Percentiles rank a stretch among this genome's conserved stretches.
Conservation (phyloP, 2,888 invertebrate genomes). For the Lampropteryx suffumata region DNA sequence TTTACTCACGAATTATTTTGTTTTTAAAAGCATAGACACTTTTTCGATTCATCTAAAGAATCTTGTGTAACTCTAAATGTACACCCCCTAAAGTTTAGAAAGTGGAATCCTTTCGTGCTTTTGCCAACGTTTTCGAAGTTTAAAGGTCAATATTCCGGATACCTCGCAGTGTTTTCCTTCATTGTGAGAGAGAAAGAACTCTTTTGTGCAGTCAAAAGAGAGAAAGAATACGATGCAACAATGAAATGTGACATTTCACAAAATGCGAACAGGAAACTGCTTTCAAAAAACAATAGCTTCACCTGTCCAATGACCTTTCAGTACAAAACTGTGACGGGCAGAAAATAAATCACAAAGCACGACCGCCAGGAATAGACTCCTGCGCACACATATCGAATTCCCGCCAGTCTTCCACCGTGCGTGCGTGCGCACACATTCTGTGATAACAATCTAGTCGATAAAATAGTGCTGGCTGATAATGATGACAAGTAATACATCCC, state of each 20-base stretch:
- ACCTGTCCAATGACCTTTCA: constrained; percentile 80
- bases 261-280: constrained; percentile 26
- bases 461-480: constrained; percentile 54
- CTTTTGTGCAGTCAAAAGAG: too few species aligned
- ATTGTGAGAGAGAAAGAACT: too few species aligned
- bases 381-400: constrained; percentile 71
- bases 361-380: constrained; percentile 69
- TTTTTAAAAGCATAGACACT: too few species aligned
- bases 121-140: too few species aligned
- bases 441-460: constrained; percentile 71
- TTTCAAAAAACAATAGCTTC: constrained; percentile 50
- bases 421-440: constrained; percentile 59
- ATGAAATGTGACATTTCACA: constrained; percentile 25
- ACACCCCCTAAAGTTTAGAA: too few species aligned
- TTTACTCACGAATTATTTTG: too few species aligned
- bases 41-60: too few species aligned
- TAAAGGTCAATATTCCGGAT: too few species aligned
- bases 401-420: constrained; percentile 63
- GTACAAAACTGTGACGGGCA: constrained; percentile 72
- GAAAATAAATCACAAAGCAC: constrained; percentile 56
- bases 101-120: too few species aligned
- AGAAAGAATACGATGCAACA: too few species aligned
- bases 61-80: too few species aligned
- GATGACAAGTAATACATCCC: constrained; percentile 71
- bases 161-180: too few species aligned